Conservation (phyloP, 2,113 vertebrate species). For the Xerus inauris region DNA sequence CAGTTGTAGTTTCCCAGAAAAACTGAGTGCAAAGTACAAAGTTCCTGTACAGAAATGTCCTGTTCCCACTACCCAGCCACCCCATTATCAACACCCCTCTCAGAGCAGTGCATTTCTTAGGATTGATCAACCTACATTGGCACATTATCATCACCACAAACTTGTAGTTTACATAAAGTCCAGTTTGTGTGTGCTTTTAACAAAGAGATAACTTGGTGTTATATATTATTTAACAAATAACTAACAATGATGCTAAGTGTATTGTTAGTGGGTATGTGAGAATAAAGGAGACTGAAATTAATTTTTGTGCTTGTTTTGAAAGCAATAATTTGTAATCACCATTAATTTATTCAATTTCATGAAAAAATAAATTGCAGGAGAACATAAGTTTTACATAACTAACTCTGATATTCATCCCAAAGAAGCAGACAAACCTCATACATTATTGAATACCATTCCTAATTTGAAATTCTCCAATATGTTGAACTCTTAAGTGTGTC, state of each 20-base stretch:
- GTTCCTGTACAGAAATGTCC: neutral
- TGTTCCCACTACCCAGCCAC: rapidly evolving
- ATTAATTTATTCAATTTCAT: neutral
- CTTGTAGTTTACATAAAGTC: neutral
- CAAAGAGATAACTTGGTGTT: neutral
- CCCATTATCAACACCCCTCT: neutral
- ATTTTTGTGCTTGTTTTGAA: neutral
- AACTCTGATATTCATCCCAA: neutral
- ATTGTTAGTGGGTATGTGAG: neutral
- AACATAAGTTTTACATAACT: neutral
- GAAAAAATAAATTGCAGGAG: conserved; percentile 1
- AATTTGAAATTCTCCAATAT: neutral
- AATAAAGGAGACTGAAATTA: neutral
- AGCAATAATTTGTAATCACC: neutral
- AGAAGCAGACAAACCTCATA: neutral
- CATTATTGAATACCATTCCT: neutral
- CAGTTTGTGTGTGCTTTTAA: neutral
- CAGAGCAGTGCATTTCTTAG: neutral
- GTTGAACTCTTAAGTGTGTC: neutral
- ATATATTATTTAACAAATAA: conserved; percentile 16
- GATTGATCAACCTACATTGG: neutral
- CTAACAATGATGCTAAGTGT: neutral
- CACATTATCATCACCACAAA: neutral
- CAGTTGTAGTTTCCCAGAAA: conserved; percentile 16
- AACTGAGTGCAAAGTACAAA: neutral